Percentiles rank a stretch among this genome's conserved stretches.
phyloP scores from a whole-genome alignment of 2,797 vertebrate genomes.

The Eremophila alpestris region DNA sequence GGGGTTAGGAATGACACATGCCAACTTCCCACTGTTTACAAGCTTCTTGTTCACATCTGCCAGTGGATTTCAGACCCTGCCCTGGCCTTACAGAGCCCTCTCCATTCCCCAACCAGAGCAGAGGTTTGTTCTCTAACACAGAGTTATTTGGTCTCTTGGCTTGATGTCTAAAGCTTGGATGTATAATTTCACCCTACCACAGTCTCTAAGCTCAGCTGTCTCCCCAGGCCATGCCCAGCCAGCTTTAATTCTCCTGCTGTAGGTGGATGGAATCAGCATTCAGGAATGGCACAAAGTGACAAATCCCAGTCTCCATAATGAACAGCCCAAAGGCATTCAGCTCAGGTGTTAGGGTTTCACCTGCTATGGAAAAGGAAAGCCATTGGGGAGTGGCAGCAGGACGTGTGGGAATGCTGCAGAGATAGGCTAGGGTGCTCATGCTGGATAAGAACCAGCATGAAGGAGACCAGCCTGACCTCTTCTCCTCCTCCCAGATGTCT shows the following conservation, averaged over 20 bases:
- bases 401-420: fast-evolving
- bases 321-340: neutral
- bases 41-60: neutral
- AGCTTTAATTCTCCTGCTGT: neutral
- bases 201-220: neutral
- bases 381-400: fast-evolving
- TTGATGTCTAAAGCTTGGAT: neutral
- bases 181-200: neutral
- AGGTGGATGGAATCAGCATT: neutral
- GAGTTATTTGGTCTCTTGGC: neutral
- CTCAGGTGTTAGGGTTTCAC: neutral
- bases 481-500: neutral
- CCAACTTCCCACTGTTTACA: neutral
- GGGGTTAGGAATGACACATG: fast-evolving
- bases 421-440: neutral
- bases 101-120: fast-evolving
- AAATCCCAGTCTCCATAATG: neutral
- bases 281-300: neutral
- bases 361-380: neutral
- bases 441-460: neutral
- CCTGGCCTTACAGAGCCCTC: neutral
- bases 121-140: neutral
- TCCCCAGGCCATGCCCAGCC: neutral
- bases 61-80: neutral
- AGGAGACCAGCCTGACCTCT: neutral